Evolutionary conservation across 2,888 invertebrate species (phyloP).

Genomic region (Neoitamus cyanurus): DNA sequence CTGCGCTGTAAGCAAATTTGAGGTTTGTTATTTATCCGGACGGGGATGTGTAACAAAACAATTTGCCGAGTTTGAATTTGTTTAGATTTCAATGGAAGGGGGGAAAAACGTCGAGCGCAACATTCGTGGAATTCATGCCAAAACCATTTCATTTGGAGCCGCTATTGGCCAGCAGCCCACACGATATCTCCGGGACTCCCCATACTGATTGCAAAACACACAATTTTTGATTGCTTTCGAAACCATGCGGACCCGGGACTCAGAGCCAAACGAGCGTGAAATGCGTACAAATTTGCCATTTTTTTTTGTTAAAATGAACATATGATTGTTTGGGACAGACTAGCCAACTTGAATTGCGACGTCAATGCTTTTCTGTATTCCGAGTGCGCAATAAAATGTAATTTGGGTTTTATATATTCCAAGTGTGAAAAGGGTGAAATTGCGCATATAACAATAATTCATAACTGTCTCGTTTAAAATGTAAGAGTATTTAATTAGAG

Average conservation of each 20-base stretch:
- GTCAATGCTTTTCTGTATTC: background rate
- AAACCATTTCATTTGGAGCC: background rate
- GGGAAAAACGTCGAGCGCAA: background rate
- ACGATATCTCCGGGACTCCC: background rate
- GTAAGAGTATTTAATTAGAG: background rate
- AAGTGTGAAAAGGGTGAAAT: background rate
- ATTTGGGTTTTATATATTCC: background rate
- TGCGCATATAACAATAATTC: background rate
- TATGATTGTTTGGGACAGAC: background rate
- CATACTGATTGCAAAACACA: background rate
- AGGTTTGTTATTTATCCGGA: background rate
- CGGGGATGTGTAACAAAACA: background rate
- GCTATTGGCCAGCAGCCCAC: background rate
- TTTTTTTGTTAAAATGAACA: background rate
- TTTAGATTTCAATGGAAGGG: background rate
- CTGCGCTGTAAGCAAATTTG: conserved; percentile 1
- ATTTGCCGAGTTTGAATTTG: background rate
- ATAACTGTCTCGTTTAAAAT: background rate
- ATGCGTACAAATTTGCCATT: conserved; percentile 1
- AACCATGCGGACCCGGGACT: background rate
- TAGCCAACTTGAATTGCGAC: background rate
- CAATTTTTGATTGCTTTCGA: conserved; percentile 5
- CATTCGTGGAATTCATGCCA: background rate
- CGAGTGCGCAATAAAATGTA: background rate
- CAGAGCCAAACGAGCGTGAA: background rate